Evolutionary conservation across 1,140 invertebrate genomes (phyloP), one percentile per base, ranked within the genome.

Genomic region (Thaumatotibia leucotreta): DNA sequence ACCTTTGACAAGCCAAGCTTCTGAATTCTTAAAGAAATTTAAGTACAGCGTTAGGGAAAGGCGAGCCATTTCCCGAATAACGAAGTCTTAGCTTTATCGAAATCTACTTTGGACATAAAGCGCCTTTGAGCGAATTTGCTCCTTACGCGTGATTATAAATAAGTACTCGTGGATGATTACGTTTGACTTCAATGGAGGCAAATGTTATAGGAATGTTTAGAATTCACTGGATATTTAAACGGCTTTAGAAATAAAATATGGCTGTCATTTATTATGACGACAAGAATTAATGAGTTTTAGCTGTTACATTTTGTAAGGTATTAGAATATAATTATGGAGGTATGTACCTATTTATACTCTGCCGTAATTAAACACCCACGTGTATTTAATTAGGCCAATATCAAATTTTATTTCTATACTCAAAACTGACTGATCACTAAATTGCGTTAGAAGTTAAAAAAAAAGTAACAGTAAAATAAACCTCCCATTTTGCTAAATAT

Each of bases 71-170:
- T 45, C 39, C n/a, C 39, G 35, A 45, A 20, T 20, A 20, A 17
- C 8, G 39, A n/a, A 45, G 39, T 45, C 39, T 45, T 20, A 45
- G 17, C 17, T 45, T 45, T 45, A 52, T 14, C 23, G 52, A 29
- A 54, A 58, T 58, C 52, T 58, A 29, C 14, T 58, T 58, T 22
- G 24, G 22, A 58, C 29, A 58, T 27, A 58, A 58, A 58, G n/a
- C n/a, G 27, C 24, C 29, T 3, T 58, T n/a, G 14, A 58, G 23
- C 24, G 23, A 58, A 27, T 27, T 27, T 27, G 24, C 23, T 58
- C 20, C 52, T 45, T 45, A 31, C 52, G 23, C 24, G 23, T 14
- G 52, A 58, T 58, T 58, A 58, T 58, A 58, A 45, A 45, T 45
- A 45, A 45, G 39, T 33, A 58, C 24, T 58, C 52, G 4, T 58